Evolutionary conservation across 2,113 vertebrate genomes (phyloP), one percentile per base, ranked within the genome.

Genomic region (Vicugna pacos): DNA sequence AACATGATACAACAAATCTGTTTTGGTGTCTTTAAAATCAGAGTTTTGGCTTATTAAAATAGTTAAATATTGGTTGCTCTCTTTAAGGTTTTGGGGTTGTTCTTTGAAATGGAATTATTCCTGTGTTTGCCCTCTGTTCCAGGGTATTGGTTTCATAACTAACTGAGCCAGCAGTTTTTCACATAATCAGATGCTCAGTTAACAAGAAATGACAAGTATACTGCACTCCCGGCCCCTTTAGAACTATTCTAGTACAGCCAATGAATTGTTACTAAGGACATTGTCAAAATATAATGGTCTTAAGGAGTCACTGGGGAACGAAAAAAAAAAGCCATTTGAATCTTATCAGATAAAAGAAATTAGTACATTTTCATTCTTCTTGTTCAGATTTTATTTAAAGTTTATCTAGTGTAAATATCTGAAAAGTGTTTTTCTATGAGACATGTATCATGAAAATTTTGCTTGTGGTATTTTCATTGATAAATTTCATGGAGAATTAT

Each of bases 1-100:
- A 97, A 96, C 95, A 97, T 76, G 96, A 97, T 97, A 96, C 98
- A 98, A 98, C 97, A 98, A 98, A 98, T 98, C 98, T 98, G 98
- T 98, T 98, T 98, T 98, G 91, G 42, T 98, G 50, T 97, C 80
- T 97, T 98, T 96, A 92, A 97, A 97, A 75, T 95, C 77, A 80
- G 70, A 98, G 28, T 88, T 50, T 97, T 98, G 97, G 96, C 97
- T 98, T 98, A 97, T 97, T 97, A 96, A 98, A 98, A 98, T 97
- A 96, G 92, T 97, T 84, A 92, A 97, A 97, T 96, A 97, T 95
- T 35, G 93, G 70, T 96, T 98, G 98, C 91, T 98, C 98, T 98
- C 96, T 98, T 98, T 97, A 97, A 94, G 87, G 14, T 92, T 54
- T 42, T 16, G 73, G 30, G 54, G 93, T 91, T 97, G 1, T 86